Conservation (phyloP, 1,140 invertebrate species). For the Hyposmocoma kahamanoa region DNA sequence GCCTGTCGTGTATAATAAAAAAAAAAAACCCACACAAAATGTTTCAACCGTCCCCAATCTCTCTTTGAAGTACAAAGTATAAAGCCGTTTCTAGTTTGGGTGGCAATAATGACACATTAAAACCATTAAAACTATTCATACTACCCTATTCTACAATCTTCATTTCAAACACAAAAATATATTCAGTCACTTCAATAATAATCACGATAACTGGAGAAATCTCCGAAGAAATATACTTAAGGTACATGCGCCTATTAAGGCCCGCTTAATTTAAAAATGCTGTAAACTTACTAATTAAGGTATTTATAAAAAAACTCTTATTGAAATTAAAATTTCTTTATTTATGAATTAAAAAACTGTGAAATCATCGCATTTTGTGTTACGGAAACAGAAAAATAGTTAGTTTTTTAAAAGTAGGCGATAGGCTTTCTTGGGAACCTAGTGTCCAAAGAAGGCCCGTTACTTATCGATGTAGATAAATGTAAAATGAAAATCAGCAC, state of each 20-base stretch:
- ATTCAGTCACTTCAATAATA: no score
- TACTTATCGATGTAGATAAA: neutral
- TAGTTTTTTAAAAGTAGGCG: neutral
- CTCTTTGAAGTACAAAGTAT: no score
- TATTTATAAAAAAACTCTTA: neutral
- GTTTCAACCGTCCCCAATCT: no score
- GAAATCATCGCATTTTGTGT: neutral
- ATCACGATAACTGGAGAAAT: no score
- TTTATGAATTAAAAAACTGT: neutral
- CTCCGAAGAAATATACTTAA: no score
- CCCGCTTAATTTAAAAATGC: constrained; percentile 1
- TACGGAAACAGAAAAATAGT: neutral
- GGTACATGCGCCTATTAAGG: neutral
- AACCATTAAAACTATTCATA: no score
- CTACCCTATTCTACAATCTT: no score
- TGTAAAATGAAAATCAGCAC: neutral
- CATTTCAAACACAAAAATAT: no score
- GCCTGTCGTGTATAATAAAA: no score
- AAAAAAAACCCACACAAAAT: no score
- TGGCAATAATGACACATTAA: no score
- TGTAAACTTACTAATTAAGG: neutral
- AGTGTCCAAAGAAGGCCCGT: neutral
- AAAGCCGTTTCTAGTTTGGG: no score
- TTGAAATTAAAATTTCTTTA: neutral
- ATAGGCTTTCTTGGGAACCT: neutral